These are phyloP conservation scores for Jaculus jaculus DNA, from an alignment of 2,113 vertebrate genomes.

Conservation along the genomic window DNA sequence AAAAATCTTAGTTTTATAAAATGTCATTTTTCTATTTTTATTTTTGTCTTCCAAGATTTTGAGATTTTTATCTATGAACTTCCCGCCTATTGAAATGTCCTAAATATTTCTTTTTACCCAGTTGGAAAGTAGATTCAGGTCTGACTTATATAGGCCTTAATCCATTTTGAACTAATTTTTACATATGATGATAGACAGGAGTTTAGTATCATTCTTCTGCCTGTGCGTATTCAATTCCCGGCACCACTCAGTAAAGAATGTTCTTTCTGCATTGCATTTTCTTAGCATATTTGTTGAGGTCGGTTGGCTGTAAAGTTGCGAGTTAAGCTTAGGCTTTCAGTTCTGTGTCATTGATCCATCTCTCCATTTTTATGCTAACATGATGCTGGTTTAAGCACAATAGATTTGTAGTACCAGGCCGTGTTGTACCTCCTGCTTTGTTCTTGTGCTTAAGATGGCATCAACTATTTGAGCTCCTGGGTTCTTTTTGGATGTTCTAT, in stretches of 20 bases:
- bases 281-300: background rate
- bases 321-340: background rate
- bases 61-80: too few species aligned
- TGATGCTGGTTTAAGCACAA: background rate
- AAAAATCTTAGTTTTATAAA: too few species aligned
- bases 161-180: too few species aligned
- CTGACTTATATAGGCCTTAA: background rate
- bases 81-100: too few species aligned
- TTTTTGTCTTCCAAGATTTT: too few species aligned
- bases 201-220: background rate
- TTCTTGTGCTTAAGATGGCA: background rate
- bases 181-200: too few species aligned
- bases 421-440: background rate
- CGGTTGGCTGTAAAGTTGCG: too few species aligned
- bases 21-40: too few species aligned
- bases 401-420: background rate
- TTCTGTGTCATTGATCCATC: background rate
- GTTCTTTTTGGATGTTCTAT: background rate
- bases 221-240: background rate
- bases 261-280: background rate
- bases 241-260: background rate
- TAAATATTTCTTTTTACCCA: too few species aligned
- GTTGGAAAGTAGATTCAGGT: background rate
- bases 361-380: background rate
- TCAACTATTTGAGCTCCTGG: background rate